Conservation (phyloP, 2,113 vertebrate species). For the Oceanites oceanicus region DNA sequence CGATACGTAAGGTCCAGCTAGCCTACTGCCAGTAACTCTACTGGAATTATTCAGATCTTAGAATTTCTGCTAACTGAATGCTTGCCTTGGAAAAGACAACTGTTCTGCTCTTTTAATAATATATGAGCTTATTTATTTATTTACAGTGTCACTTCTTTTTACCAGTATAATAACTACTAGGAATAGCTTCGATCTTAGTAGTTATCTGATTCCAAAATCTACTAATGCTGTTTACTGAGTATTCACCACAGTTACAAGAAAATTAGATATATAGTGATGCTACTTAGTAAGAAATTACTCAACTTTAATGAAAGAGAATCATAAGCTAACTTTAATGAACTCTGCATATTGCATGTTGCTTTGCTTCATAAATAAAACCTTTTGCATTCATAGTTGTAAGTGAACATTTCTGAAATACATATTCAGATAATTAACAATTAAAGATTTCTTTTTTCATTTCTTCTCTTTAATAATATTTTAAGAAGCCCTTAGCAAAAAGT, state of each 20-base stretch:
- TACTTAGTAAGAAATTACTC: slow-evolving; percentile 29
- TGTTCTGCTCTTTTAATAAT: neutral
- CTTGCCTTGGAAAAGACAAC: neutral
- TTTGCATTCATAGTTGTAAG: slow-evolving; percentile 28
- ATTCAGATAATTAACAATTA: slow-evolving; percentile 54
- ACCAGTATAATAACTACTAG: neutral
- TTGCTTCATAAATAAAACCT: slow-evolving; percentile 62
- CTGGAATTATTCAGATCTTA: neutral
- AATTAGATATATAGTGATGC: neutral
- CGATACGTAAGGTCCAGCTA: neutral
- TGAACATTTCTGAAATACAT: slow-evolving; percentile 34
- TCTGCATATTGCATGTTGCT: slow-evolving; percentile 34
- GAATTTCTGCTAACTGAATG: neutral
- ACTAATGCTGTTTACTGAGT: neutral
- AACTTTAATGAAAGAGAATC: slow-evolving; percentile 33
- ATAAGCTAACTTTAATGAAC: slow-evolving; percentile 36
- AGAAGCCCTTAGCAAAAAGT: neutral
- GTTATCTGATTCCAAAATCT: neutral
- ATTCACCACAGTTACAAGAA: neutral
- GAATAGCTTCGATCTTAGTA: slow-evolving; percentile 32
- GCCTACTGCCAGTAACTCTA: neutral
- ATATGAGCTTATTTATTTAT: neutral
- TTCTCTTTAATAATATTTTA: neutral
- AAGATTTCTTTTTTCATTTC: neutral
- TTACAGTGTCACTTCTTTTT: neutral